These are phyloP conservation scores for Tenthredo mesomela DNA, from an alignment of 2,888 invertebrate species.

Conservation along the genomic window DNA sequence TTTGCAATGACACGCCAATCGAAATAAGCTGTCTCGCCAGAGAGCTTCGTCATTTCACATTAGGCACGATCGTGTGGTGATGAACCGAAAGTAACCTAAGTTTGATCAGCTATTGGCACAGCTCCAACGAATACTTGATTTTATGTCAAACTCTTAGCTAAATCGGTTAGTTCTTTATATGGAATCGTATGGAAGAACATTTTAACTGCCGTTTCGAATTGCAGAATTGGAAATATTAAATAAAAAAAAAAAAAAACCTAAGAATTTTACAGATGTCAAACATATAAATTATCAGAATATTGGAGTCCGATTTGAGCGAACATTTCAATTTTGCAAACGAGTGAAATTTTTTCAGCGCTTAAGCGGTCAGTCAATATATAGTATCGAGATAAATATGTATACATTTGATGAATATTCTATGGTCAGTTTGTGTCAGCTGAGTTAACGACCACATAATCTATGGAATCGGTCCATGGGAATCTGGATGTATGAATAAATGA, in stretches of 20 bases:
- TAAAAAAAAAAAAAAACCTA: background rate
- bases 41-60: background rate
- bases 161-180: background rate
- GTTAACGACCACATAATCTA: too few species aligned
- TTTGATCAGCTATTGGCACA: conserved; percentile 1
- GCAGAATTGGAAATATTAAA: background rate
- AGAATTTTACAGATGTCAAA: background rate
- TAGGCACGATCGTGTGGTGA: background rate
- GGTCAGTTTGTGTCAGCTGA: too few species aligned
- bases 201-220: background rate
- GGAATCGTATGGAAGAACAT: background rate
- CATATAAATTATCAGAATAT: background rate
- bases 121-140: background rate
- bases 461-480: background rate
- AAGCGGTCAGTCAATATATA: background rate
- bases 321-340: background rate
- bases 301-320: background rate
- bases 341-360: background rate
- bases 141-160: background rate
- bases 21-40: background rate
- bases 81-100: background rate
- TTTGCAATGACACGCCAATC: background rate
- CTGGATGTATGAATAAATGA: background rate
- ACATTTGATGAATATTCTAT: too few species aligned
- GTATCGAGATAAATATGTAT: background rate